Base-by-base conservation (phyloP, 2,888 invertebrate genomes). In the Ophion ellenae region DNA sequence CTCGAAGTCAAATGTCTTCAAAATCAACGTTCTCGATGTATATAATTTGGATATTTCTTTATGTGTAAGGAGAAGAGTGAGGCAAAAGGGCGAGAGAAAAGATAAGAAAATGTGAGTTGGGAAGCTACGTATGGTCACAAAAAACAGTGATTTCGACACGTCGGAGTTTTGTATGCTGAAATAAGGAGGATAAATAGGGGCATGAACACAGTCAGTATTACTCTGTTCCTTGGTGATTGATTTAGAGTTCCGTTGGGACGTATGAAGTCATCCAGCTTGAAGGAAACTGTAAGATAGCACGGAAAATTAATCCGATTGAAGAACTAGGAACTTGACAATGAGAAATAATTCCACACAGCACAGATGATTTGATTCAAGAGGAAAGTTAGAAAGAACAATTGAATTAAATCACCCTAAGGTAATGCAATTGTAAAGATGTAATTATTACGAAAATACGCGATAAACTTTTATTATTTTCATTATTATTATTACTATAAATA, bases 271-370 rank as follows among this genome's bases (percentile, higher is more conserved):
- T 57, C 61, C n/a, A 66, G 71, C 66, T 74, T 14, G 57, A 59
- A 77, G 73, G 81, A 81, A 84, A 84, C 84, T 84, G n/a, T 73
- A 53, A 47, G 36, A 53, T 67, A 57, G 66, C 67, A 77, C 77
- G 66, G 61, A 57, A 45, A 82, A 81, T 81, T 73, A 63, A 81
- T 77, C 81, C 77, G 10, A 70, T 45, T n/a, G 61, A 70, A 57
- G 78, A 59, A 70, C 66, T 45, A 66, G 77, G 20, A 77, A 77
- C 70, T 78, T 78, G 45, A 69, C 40, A 32, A 61, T 24, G 53
- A 20, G 59, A 36, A 70, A 70, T 61, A 28, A 70, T 70, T 78
- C 24, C 28, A 61, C 45, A 74, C 63, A 7, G 24, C 57, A 59
- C 53, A 57, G 67, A 77, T 77, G 67, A 67, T 67, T 77, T 77